These are phyloP conservation scores for Spialia ferax DNA, from an alignment of 2,888 invertebrate genomes.

Conservation along the genomic window DNA sequence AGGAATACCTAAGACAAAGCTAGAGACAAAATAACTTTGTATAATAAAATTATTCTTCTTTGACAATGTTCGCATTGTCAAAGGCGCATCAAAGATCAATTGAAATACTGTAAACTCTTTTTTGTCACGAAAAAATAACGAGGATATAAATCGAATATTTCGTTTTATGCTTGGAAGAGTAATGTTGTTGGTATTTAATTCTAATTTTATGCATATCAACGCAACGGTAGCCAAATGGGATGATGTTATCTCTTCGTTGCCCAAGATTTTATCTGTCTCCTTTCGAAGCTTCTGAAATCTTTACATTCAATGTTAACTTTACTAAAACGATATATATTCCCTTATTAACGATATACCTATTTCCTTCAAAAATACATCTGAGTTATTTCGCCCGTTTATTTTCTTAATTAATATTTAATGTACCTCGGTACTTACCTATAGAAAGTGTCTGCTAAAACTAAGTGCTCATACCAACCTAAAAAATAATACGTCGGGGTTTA, in stretches of 20 bases:
- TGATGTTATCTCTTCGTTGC: conserved; percentile 52
- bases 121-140: not conserved
- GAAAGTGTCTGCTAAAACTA: too few species aligned
- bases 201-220: conserved; percentile 67
- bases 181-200: conserved; percentile 63
- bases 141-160: conserved; percentile 8
- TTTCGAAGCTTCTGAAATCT: conserved; percentile 47
- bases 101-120: not conserved
- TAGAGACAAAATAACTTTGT: too few species aligned
- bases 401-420: not conserved
- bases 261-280: conserved; percentile 61
- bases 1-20: not conserved
- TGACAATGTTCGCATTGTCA: not conserved
- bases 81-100: not conserved
- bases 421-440: too few species aligned
- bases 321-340: not conserved
- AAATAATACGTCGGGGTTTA: too few species aligned
- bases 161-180: conserved; percentile 49
- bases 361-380: not conserved
- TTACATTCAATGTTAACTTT: conserved; percentile 16
- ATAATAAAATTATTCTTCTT: not conserved
- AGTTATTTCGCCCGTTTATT: not conserved
- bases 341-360: too few species aligned
- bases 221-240: conserved; percentile 53
- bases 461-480: too few species aligned